These are phyloP conservation scores for Perca fluviatilis DNA, from an alignment of 2,113 vertebrate genomes.

Conservation along the genomic window DNA sequence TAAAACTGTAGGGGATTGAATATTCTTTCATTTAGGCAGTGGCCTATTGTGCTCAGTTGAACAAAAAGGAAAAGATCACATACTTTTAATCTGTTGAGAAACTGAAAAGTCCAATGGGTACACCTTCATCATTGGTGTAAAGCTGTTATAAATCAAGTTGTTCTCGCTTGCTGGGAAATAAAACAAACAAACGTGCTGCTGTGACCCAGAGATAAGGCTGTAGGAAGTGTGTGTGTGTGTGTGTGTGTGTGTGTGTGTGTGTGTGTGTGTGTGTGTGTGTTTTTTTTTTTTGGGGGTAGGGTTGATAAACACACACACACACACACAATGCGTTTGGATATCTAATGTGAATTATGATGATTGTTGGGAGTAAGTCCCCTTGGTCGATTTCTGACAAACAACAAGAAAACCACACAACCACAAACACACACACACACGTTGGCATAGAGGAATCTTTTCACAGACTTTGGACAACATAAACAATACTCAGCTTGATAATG, in stretches of 20 bases:
- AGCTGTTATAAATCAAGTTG: conserved; percentile 57
- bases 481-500: background rate
- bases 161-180: conserved; percentile 36
- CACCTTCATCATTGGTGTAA: conserved; percentile 52
- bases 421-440: background rate
- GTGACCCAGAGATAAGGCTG: conserved; percentile 57
- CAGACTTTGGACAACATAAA: conserved; percentile 1
- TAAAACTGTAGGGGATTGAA: conserved; percentile 63
- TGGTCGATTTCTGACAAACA: conserved; percentile 22
- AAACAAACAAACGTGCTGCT: conserved; percentile 44
- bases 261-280: conserved; percentile 4
- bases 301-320: conserved; percentile 3
- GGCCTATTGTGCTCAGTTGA: conserved; percentile 34
- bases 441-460: background rate
- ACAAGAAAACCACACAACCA: background rate
- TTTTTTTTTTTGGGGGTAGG: too few relatives aligned
- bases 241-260: conserved; percentile 11
- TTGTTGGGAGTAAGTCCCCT: conserved; percentile 45
- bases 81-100: conserved; percentile 60
- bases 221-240: conserved; percentile 16
- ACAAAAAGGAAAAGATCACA: conserved; percentile 49
- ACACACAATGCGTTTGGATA: conserved; percentile 26
- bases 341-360: conserved; percentile 56
- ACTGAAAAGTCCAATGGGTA: conserved; percentile 42
- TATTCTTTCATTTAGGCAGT: conserved; percentile 49